These are phyloP conservation scores for Bimastos eiseni DNA, from an alignment of 2,888 invertebrate species.

Conservation along the genomic window DNA sequence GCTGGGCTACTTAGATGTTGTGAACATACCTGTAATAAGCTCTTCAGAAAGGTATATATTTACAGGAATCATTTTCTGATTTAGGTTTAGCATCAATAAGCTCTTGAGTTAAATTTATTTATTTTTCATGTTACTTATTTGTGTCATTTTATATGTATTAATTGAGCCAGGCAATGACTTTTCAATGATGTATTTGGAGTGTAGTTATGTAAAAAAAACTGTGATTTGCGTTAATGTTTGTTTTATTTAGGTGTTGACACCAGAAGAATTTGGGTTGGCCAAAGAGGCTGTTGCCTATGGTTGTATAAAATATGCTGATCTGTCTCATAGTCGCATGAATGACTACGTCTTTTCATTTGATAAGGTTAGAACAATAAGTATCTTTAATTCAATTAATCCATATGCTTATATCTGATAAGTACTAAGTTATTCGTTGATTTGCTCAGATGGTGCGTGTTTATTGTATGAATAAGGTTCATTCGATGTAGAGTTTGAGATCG, in stretches of 20 bases:
- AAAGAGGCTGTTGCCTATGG: conserved; percentile 93
- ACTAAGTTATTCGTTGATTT: neutral
- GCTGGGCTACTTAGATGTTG: neutral
- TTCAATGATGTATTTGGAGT: neutral
- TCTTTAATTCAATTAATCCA: neutral
- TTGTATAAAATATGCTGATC: conserved; percentile 96
- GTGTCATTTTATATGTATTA: neutral
- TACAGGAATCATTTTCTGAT: neutral
- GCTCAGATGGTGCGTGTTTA: neutral
- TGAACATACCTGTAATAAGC: neutral
- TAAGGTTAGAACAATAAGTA: conserved; percentile 65
- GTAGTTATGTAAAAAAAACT: neutral
- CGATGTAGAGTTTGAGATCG: neutral
- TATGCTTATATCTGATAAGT: neutral
- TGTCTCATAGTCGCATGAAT: conserved; percentile 86
- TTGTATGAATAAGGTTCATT: neutral
- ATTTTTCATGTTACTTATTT: neutral
- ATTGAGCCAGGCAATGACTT: neutral
- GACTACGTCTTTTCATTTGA: conserved; percentile 98
- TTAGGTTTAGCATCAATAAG: neutral
- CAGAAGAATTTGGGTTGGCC: conserved; percentile 79
- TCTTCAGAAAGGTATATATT: neutral
- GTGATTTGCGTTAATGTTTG: neutral
- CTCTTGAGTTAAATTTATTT: neutral
- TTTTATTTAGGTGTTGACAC: conserved; percentile 69